phyloP scores from a whole-genome alignment of 2,888 invertebrate genomes.

The Papilio protenor region DNA sequence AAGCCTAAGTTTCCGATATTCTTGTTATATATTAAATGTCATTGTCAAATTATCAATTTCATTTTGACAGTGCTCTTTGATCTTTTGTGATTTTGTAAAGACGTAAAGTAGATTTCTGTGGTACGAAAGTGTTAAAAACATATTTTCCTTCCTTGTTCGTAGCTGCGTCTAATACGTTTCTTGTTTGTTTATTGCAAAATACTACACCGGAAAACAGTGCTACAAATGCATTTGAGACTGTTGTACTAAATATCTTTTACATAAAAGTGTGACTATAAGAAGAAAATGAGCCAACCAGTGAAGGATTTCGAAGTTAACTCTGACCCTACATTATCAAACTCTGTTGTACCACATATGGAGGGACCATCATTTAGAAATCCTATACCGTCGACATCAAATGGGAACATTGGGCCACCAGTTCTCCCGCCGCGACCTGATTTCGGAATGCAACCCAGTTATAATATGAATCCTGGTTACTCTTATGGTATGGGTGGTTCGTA shows the following conservation, averaged over 20 bases:
- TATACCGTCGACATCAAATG: constrained; percentile 61
- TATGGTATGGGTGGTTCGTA: constrained; percentile 54
- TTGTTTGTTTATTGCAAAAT: constrained; percentile 13
- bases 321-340: constrained; percentile 64
- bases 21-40: neutral
- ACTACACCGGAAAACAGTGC: neutral
- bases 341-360: constrained; percentile 55
- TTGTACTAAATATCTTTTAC: constrained; percentile 5
- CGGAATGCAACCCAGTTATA: constrained; percentile 60
- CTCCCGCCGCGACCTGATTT: constrained; percentile 72
- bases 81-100: neutral
- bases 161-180: constrained; percentile 26
- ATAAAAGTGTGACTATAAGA: constrained; percentile 33
- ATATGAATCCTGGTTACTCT: constrained; percentile 58
- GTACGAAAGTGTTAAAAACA: neutral
- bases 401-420: constrained; percentile 57
- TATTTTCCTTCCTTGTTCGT: constrained; percentile 34
- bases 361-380: constrained; percentile 63
- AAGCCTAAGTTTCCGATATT: too few relatives aligned
- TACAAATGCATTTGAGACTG: neutral
- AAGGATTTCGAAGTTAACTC: constrained; percentile 63
- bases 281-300: constrained; percentile 68
- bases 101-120: neutral
- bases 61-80: constrained; percentile 7
- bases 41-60: constrained; percentile 6